Percentiles rank a stretch among this genome's conserved stretches.
These are phyloP conservation scores for Pelagia noctiluca DNA, from an alignment of 30 jellyfish, hydroid and myxozoan species.

Conservation along the genomic window DNA sequence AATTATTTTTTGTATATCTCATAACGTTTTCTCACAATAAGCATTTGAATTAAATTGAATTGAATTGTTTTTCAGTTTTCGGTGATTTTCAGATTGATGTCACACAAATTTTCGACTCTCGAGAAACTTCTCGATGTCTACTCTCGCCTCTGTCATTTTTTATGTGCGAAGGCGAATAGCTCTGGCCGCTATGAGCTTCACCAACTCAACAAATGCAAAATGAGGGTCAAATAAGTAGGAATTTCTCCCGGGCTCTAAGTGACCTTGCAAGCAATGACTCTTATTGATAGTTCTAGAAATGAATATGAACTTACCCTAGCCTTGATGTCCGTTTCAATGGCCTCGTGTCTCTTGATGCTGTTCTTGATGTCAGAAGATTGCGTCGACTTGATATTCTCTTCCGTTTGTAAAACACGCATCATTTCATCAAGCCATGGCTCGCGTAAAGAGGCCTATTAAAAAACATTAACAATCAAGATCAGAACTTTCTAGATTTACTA, in stretches of 20 bases:
- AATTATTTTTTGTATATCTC: too few species aligned
- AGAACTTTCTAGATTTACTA: background rate
- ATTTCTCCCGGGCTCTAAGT: too few species aligned
- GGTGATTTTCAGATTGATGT: too few species aligned
- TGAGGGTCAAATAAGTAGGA: too few species aligned
- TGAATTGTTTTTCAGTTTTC: too few species aligned
- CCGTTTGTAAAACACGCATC: slow-evolving; percentile 47
- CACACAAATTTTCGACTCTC: too few species aligned
- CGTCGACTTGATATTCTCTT: slow-evolving; percentile 57
- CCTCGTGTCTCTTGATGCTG: slow-evolving; percentile 67
- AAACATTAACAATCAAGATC: background rate
- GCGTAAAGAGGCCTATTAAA: slow-evolving; percentile 63
- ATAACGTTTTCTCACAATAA: too few species aligned
- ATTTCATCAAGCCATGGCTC: slow-evolving; percentile 82
- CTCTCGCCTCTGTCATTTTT: background rate
- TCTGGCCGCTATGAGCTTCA: too few species aligned
- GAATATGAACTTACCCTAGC: slow-evolving; percentile 66
- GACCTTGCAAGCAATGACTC: background rate
- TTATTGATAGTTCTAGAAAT: background rate
- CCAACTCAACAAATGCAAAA: too few species aligned
- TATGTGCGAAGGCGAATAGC: too few species aligned
- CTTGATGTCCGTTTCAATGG: slow-evolving; percentile 69
- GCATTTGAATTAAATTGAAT: too few species aligned
- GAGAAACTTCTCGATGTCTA: background rate
- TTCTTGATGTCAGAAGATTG: slow-evolving; percentile 38